Percentiles rank a stretch among this genome's conserved stretches.
Evolutionary conservation across 2,888 invertebrate species (phyloP).

Genomic region (Villa cingulata): DNA sequence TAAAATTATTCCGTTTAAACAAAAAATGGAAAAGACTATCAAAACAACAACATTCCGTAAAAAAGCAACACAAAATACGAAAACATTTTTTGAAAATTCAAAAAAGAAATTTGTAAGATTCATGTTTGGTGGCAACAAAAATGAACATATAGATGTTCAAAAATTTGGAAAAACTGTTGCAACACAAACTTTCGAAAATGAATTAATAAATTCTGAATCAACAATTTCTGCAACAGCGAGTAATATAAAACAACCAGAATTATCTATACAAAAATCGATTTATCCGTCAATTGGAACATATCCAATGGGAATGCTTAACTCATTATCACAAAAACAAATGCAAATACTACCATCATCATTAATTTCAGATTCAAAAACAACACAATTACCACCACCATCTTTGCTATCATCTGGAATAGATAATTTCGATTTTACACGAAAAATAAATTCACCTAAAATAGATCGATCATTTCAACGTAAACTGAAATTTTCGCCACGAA

Average conservation of each 20-base stretch:
- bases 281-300: not conserved
- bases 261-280: not conserved
- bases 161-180: slow-evolving; percentile 18
- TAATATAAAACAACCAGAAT: not conserved
- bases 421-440: not conserved
- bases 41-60: slow-evolving; percentile 1
- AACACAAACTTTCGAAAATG: slow-evolving; percentile 22
- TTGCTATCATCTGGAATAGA: not conserved
- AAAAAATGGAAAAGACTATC: not conserved
- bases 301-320: not conserved
- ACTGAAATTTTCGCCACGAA: not conserved
- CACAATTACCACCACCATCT: not conserved
- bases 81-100: slow-evolving; percentile 25
- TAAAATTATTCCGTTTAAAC: not conserved
- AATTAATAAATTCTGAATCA: not conserved
- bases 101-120: slow-evolving; percentile 28
- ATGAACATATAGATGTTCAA: not conserved
- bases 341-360: not conserved
- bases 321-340: not conserved
- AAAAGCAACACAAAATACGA: slow-evolving; percentile 10
- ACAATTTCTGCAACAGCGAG: not conserved
- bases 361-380: not conserved
- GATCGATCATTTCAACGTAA: not conserved
- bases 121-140: slow-evolving; percentile 17
- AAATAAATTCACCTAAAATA: not conserved